Base-by-base conservation (phyloP, 2,888 invertebrate genomes). In the Colletes collaris region DNA sequence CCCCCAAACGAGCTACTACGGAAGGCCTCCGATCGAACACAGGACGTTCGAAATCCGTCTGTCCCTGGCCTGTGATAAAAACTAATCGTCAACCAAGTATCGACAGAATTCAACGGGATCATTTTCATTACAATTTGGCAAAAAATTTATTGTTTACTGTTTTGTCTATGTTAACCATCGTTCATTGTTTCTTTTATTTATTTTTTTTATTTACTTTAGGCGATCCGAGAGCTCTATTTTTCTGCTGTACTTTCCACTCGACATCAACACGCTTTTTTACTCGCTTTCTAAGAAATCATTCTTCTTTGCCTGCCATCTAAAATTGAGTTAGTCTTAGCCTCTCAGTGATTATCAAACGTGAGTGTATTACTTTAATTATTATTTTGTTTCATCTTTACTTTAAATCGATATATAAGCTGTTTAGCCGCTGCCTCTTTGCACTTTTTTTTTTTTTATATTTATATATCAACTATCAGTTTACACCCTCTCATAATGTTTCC, bases 261-360 rank as follows among this genome's bases (percentile, higher is more conserved):
- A 46, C 69, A 73, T 77, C 71, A 40, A 71, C 66, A 66, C 74
- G 52, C 67, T 19, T 60, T 59, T 19, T 59, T 19, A 19, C 55
- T 46, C 40, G 58, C 27, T 46, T 27, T 58, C 46, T 52, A 63
- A 16, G 16, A 37, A 76, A 78, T 72, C 62, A 16, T 71, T 58
- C 59, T 16, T 55, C 55, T 67, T 65, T 71, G 67, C 64, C 79
- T 79, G 74, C 62, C 73, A 75, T 82, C 69, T 87, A 90, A 91
- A 90, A 89, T 90, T 88, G 92, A 91, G 92, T 92, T 93, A 93
- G 93, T 93, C 93, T 93, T 92, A 92, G 92, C 91, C 93, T 93
- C 93, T 93, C 92, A 92, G 90, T 93, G 92, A 93, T 93, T 93
- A 93, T 92, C 92, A 92, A 92, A 91, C 91, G 91, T 92, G 87